phyloP scores from a whole-genome alignment of 1,140 invertebrate genomes.

The Parasteatoda tepidariorum region DNA sequence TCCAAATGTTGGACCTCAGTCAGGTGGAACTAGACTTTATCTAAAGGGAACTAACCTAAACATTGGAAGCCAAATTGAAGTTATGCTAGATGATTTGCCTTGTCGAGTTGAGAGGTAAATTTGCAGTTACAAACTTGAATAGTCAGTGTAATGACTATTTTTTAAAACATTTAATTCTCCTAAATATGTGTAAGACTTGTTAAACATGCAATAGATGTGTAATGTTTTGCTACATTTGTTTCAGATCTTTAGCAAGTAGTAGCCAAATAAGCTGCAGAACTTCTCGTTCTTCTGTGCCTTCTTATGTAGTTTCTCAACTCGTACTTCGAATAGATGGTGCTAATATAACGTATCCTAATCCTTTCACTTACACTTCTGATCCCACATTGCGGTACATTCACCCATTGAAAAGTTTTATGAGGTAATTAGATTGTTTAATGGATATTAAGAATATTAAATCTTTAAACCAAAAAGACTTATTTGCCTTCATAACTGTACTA shows the following conservation, averaged over 20 bases:
- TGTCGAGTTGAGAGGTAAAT: constrained; percentile 84
- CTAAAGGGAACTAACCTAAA: constrained; percentile 92
- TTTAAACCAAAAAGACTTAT: neutral
- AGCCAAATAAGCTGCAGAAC: constrained; percentile 88
- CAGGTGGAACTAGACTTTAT: constrained; percentile 92
- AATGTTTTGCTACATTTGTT: neutral
- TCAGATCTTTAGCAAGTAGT: constrained; percentile 78
- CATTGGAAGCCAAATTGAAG: constrained; percentile 89
- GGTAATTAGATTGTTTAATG: constrained; percentile 50
- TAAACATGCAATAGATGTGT: neutral
- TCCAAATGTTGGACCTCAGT: constrained; percentile 88
- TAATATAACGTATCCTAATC: constrained; percentile 77
- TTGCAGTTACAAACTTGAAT: neutral
- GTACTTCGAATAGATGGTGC: constrained; percentile 87
- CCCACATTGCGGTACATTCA: constrained; percentile 78
- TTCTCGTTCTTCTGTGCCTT: constrained; percentile 74
- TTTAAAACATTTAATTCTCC: neutral
- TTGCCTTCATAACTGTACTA: no score
- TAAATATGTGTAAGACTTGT: neutral
- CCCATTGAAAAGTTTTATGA: constrained; percentile 68
- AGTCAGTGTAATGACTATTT: neutral
- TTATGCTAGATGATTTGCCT: constrained; percentile 87
- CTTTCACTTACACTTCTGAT: constrained; percentile 91
- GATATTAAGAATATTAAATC: neutral
- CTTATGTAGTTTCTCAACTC: constrained; percentile 69